These are phyloP conservation scores for Neomonachus schauinslandi DNA, from an alignment of 2,113 vertebrate species.

Conservation along the genomic window DNA sequence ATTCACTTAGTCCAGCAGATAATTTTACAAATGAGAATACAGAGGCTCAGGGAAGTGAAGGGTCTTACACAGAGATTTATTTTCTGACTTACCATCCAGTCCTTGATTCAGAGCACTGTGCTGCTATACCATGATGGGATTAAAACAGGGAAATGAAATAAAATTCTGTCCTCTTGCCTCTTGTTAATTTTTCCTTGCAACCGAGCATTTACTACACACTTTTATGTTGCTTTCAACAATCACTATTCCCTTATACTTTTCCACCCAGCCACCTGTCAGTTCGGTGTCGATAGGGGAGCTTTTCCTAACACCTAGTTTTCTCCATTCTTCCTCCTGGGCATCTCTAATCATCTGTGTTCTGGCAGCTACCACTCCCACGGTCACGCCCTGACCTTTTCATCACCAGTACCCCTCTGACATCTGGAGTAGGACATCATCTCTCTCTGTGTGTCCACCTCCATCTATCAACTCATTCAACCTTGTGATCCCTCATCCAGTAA, in stretches of 20 bases:
- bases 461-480: background rate
- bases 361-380: background rate
- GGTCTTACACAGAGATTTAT: background rate
- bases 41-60: background rate
- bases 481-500: background rate
- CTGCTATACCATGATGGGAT: background rate
- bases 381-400: background rate
- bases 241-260: background rate
- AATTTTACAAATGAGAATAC: background rate
- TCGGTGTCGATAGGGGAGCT: background rate
- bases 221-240: background rate
- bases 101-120: accelerated
- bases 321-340: background rate
- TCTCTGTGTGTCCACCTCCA: background rate
- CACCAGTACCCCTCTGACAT: accelerated
- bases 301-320: background rate
- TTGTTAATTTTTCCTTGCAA: background rate
- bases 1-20: background rate
- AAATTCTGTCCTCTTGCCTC: background rate
- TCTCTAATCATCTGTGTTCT: background rate
- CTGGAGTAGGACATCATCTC: background rate
- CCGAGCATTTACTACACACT: background rate
- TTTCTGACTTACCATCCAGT: background rate
- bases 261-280: background rate
- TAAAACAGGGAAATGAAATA: background rate